Evolutionary conservation across 1,140 invertebrate species (phyloP).

Genomic region (Drosophila orosa): DNA sequence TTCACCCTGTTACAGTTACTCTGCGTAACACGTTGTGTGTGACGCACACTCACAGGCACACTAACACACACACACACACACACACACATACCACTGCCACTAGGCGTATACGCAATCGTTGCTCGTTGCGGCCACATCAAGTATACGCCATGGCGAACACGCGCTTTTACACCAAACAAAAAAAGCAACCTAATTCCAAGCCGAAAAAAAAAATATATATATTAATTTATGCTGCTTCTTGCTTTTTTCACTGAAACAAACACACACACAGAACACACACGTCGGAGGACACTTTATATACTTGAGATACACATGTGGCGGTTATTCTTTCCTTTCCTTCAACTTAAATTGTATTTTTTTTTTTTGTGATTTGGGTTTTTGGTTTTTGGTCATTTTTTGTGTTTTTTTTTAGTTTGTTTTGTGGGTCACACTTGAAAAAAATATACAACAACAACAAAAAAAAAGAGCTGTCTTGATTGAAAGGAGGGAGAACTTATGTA

Average conservation of each 20-base stretch:
- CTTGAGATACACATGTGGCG: conserved; percentile 10
- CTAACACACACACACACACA: conserved; percentile 20
- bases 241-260: conserved; percentile 8
- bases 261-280: not conserved
- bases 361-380: conserved; percentile 1
- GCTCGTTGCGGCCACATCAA: conserved; percentile 55
- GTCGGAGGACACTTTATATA: conserved; percentile 1
- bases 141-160: conserved; percentile 68
- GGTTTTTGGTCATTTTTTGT: conserved; percentile 1
- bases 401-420: conserved; percentile 19
- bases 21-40: conserved; percentile 63
- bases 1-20: conserved; percentile 17
- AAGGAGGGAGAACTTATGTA: conserved; percentile 66
- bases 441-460: conserved; percentile 45
- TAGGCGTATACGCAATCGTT: conserved; percentile 75
- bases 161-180: conserved; percentile 48
- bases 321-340: not conserved
- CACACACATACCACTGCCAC: conserved; percentile 16
- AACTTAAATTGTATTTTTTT: conserved; percentile 9
- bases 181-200: conserved; percentile 25
- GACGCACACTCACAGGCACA: conserved; percentile 50
- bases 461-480: conserved; percentile 43
- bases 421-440: conserved; percentile 48
- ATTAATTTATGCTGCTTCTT: conserved; percentile 28
- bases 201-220: conserved; percentile 30